Conservation (phyloP, 2,888 invertebrate genomes). For the Phengaris arion region DNA sequence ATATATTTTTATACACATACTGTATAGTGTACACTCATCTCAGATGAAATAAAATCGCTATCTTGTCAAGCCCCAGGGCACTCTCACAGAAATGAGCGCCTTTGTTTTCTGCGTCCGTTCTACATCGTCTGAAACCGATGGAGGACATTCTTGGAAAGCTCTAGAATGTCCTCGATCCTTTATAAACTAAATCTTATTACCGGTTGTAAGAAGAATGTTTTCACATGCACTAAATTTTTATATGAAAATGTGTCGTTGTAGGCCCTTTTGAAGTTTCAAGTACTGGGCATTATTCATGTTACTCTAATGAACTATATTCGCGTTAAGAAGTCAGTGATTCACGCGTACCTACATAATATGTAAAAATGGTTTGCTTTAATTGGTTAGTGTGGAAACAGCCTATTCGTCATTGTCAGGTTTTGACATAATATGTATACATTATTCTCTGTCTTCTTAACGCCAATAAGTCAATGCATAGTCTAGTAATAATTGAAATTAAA, state of each 20-base stretch:
- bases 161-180: not conserved
- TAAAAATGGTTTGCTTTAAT: too few relatives aligned
- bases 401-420: too few relatives aligned
- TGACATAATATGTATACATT: too few relatives aligned
- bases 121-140: not conserved
- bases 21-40: not conserved
- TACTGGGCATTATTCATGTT: too few relatives aligned
- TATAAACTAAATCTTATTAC: not conserved
- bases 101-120: not conserved
- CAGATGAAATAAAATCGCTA: not conserved
- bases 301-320: too few relatives aligned
- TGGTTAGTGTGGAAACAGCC: too few relatives aligned
- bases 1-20: too few relatives aligned
- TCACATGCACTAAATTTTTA: not conserved
- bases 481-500: not conserved
- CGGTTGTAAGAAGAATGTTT: not conserved
- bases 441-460: too few relatives aligned
- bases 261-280: too few relatives aligned
- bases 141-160: not conserved
- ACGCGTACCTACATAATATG: too few relatives aligned
- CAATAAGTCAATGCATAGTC: not conserved
- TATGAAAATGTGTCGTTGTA: too few relatives aligned
- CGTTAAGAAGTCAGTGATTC: too few relatives aligned
- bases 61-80: not conserved
- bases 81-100: not conserved